Evolutionary conservation across 1,140 invertebrate species (phyloP), one percentile per base, ranked within the genome.

Genomic region (Apocrypta bakeri): DNA sequence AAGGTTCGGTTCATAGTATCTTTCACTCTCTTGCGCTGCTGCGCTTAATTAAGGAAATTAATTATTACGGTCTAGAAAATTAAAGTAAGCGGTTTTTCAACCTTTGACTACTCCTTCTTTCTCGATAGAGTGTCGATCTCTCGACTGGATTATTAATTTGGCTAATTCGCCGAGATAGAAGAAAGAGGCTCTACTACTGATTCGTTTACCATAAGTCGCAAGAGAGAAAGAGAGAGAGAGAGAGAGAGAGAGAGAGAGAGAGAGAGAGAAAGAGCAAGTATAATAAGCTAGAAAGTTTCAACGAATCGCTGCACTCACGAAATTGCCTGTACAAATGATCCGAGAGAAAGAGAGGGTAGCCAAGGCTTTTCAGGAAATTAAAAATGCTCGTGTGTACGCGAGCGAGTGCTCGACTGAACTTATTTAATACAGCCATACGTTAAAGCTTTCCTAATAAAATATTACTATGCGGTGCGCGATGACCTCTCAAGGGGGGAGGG

Each of bases 271-370:
- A n/a, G n/a, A n/a, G n/a, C n/a, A n/a, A n/a, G n/a, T n/a, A n/a
- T n/a, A n/a, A n/a, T n/a, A n/a, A n/a, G n/a, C n/a, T n/a, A n/a
- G n/a, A n/a, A n/a, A 21, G 63, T 33, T 80, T 33, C 68, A 81
- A 66, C 71, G 61, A 66, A 64, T 81, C 63, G 73, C 24, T 77
- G 81, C 81, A 83, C 81, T 83, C 75, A 69, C 75, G 33, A 73
- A 83, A 83, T 83, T 83, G 76, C 42, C 66, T 64, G 64, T 33
- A 82, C 74, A 77, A 77, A 77, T 72, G 72, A 76, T 76, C 42
- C 33, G 48, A 56, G 48, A 56, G 21, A 56, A 17, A 42, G 40
- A 42, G 40, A 42, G 40, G 29, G 27, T 27, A 33, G 42, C 27
- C 21, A 17, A 66, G 66, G 66, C 64, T 64, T 68, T 82, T 74